Percentiles rank a stretch among this genome's conserved stretches.
phyloP scores from a whole-genome alignment of 2,888 invertebrate species.

The Himalopsyche kuldschensis region DNA sequence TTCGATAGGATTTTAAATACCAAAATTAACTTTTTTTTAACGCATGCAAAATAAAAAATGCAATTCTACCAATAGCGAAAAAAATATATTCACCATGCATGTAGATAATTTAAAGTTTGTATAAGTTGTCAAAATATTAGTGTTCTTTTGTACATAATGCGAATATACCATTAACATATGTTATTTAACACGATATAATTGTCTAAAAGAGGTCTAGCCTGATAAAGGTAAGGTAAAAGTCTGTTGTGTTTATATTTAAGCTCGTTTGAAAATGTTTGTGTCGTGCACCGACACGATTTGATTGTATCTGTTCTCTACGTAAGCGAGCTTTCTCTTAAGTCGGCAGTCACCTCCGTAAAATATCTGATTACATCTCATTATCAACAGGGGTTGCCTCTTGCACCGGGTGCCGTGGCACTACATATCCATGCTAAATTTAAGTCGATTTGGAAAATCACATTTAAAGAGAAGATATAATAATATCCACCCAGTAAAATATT shows the following conservation, averaged over 20 bases:
- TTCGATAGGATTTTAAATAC: no score
- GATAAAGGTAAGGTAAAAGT: not conserved
- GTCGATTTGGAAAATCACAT: not conserved
- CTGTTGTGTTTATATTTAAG: not conserved
- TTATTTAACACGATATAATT: no score
- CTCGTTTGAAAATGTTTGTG: not conserved
- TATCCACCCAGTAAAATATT: no score
- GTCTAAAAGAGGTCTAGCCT: not conserved
- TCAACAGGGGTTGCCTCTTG: conserved; percentile 44
- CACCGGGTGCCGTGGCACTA: not conserved
- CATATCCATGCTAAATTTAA: not conserved
- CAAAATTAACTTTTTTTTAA: no score
- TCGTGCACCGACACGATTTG: not conserved
- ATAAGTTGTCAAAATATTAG: no score
- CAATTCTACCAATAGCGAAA: no score
- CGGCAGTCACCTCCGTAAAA: conserved; percentile 44
- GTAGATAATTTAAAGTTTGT: no score
- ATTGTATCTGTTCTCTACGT: not conserved
- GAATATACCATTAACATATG: no score
- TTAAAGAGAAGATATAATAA: not conserved
- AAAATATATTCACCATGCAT: no score
- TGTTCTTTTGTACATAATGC: no score
- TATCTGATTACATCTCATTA: conserved; percentile 62
- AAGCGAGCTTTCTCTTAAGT: not conserved
- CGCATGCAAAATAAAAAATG: no score